phyloP scores from a whole-genome alignment of 2,113 vertebrate species.

The Solea solea region DNA sequence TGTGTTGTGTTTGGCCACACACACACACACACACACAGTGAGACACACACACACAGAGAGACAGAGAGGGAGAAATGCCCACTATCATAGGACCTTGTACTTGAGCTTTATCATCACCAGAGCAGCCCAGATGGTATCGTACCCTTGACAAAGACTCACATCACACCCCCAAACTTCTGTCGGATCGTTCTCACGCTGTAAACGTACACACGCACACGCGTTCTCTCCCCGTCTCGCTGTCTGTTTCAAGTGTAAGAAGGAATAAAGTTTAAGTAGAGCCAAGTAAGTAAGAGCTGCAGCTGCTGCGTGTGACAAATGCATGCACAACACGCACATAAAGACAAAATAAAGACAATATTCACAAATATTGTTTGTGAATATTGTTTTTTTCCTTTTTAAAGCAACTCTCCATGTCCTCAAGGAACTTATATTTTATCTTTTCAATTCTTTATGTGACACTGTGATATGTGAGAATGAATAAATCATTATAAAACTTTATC shows the following conservation, averaged over 20 bases:
- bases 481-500: no score
- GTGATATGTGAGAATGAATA: no score
- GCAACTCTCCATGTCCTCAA: no score
- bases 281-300: no score
- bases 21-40: constrained; percentile 35
- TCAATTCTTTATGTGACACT: no score
- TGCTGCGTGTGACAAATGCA: no score
- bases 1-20: constrained; percentile 58
- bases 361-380: no score
- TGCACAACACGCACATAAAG: no score
- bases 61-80: constrained; percentile 36
- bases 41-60: constrained; percentile 28
- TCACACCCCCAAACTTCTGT: constrained; percentile 71
- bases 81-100: constrained; percentile 83
- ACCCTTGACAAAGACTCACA: constrained; percentile 83
- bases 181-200: constrained; percentile 60
- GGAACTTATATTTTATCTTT: no score
- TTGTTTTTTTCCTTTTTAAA: no score
- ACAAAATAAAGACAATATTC: no score
- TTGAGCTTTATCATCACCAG: constrained; percentile 81
- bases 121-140: constrained; percentile 77
- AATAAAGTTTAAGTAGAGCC: constrained; percentile 3
- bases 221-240: background rate
- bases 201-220: constrained; percentile 40
- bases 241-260: background rate